Conservation (phyloP, 35 echinoderm and acorn worm species). For the Lytechinus variegatus region DNA sequence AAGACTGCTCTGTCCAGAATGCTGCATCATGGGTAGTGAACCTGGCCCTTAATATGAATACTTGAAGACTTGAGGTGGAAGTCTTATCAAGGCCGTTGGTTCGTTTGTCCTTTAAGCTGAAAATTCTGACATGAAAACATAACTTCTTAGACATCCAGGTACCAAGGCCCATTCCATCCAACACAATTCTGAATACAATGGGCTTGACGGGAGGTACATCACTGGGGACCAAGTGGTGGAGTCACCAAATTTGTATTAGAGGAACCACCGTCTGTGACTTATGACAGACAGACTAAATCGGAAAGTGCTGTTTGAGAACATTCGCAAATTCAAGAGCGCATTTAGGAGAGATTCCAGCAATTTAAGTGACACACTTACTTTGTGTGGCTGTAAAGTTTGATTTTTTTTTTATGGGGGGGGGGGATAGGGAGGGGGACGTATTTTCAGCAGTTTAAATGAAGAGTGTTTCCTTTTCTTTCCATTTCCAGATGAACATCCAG, state of each 20-base stretch:
- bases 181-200: neutral
- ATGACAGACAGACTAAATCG: neutral
- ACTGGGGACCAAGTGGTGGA: neutral
- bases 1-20: too few species aligned
- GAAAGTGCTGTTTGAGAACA: neutral
- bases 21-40: too few species aligned
- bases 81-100: too few species aligned
- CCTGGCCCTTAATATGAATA: too few species aligned
- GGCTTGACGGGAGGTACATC: neutral
- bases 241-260: neutral
- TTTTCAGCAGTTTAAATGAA: too few species aligned
- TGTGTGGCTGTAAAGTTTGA: neutral
- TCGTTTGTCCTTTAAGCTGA: too few species aligned
- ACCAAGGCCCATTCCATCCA: neutral
- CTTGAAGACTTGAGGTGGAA: too few species aligned
- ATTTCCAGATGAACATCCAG: too few species aligned
- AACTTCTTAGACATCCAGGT: neutral
- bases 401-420: too few species aligned
- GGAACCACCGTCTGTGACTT: neutral
- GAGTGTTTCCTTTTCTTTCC: too few species aligned
- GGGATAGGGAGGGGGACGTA: too few species aligned
- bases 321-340: neutral
- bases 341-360: neutral
- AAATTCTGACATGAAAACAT: neutral
- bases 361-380: neutral